Evolutionary conservation across 2,888 invertebrate genomes (phyloP).

Genomic region (Eupithecia subumbrata): DNA sequence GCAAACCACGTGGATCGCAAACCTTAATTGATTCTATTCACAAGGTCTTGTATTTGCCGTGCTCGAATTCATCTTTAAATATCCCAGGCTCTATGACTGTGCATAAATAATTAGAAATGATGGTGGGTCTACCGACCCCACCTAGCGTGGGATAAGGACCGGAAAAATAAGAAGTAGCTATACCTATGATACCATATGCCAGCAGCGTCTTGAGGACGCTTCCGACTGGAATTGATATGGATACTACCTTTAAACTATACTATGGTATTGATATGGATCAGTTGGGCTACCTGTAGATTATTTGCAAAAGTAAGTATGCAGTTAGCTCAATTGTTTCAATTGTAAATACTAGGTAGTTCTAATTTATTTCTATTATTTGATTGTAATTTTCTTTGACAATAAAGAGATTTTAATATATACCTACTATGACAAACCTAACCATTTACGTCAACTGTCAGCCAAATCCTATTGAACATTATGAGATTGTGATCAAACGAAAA

Average conservation of each 20-base stretch:
- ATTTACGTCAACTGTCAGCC: background rate
- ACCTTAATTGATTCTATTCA: background rate
- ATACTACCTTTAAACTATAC: too few relatives aligned
- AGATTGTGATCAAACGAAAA: background rate
- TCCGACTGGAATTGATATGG: too few relatives aligned
- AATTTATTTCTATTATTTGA: too few relatives aligned
- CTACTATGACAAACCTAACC: background rate
- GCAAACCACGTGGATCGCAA: constrained; percentile 2
- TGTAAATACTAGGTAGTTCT: too few relatives aligned
- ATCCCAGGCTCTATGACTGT: background rate
- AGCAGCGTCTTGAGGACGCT: too few relatives aligned
- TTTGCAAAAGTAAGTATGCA: too few relatives aligned
- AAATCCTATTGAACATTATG: background rate
- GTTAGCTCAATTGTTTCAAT: too few relatives aligned
- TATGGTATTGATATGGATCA: too few relatives aligned
- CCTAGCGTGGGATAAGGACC: too few relatives aligned
- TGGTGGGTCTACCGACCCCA: background rate
- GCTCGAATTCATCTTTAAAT: background rate
- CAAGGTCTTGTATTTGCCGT: background rate
- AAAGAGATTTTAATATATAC: too few relatives aligned
- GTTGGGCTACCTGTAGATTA: too few relatives aligned
- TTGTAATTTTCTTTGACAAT: too few relatives aligned
- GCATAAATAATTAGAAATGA: background rate
- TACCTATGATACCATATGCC: background rate
- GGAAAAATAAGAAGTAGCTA: background rate